phyloP scores from a whole-genome alignment of 2,113 vertebrate species.

The Redunca redunca region DNA sequence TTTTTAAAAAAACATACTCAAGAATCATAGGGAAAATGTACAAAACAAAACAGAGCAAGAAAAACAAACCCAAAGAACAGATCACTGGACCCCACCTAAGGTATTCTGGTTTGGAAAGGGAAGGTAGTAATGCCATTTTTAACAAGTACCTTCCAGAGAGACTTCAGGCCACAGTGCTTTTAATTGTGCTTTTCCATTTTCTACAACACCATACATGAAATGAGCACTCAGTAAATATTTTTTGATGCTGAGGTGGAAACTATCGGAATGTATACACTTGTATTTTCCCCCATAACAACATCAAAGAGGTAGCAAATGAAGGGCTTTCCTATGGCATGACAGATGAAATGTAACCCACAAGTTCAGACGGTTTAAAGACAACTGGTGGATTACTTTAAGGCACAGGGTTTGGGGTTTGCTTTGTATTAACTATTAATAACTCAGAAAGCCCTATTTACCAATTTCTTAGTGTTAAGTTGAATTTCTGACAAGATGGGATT shows the following conservation, averaged over 20 bases:
- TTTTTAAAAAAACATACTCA: not conserved
- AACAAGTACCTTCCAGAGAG: not conserved
- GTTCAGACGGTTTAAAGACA: not conserved
- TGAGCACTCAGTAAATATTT: not conserved
- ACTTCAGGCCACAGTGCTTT: not conserved
- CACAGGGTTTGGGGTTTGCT: not conserved
- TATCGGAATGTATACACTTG: not conserved
- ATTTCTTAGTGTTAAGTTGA: not conserved
- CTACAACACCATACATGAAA: not conserved
- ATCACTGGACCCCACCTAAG: not conserved
- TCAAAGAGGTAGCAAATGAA: not conserved
- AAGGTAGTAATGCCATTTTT: not conserved
- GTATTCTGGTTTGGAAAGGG: not conserved
- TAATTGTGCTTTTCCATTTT: not conserved
- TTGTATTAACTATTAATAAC: not conserved
- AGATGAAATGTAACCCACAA: not conserved
- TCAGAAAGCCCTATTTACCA: not conserved
- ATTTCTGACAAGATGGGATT: not conserved
- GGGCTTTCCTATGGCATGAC: not conserved
- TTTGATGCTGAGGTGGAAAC: slow-evolving; percentile 5
- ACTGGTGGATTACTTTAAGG: not conserved
- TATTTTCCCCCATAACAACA: not conserved
- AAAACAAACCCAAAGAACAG: not conserved
- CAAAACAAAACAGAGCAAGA: not conserved
- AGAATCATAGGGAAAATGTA: not conserved